Conservation (phyloP, 2,797 vertebrate genomes). For the Triplophysa yarkandensis region DNA sequence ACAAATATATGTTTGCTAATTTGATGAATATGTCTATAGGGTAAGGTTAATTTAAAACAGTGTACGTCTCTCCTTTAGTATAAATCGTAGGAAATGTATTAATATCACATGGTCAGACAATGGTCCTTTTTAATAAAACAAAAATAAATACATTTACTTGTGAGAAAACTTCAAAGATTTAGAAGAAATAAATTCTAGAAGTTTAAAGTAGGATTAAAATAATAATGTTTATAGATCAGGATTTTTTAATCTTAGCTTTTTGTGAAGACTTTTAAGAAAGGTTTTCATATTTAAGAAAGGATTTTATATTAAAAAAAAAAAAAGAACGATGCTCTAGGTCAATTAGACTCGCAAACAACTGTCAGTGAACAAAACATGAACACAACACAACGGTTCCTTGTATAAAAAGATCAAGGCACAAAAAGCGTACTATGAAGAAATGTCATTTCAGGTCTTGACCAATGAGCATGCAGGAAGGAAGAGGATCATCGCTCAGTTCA, state of each 20-base stretch:
- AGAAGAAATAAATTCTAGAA: constrained; percentile 11
- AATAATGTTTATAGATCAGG: no score
- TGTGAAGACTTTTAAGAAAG: no score
- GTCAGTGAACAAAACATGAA: no score
- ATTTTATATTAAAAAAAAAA: no score
- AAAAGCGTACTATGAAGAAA: constrained; percentile 39
- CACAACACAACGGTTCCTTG: background rate
- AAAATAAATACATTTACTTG: background rate
- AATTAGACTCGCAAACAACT: background rate
- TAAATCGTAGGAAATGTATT: background rate
- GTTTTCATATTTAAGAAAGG: no score
- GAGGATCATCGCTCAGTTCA: constrained; percentile 37
- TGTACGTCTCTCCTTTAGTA: background rate
- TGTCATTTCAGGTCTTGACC: constrained; percentile 32
- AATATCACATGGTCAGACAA: background rate
- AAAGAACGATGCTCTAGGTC: background rate
- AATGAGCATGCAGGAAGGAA: constrained; percentile 33
- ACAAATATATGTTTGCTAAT: background rate
- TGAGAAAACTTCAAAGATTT: background rate
- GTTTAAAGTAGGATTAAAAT: background rate
- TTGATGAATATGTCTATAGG: background rate
- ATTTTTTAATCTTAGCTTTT: no score
- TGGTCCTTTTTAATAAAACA: background rate
- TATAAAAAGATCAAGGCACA: constrained; percentile 52
- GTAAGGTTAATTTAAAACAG: background rate